A percentile compares a stretch with the other conserved stretches of the same genome.
Conservation (phyloP, 2,888 invertebrate species). For the Marronus borbonicus region DNA sequence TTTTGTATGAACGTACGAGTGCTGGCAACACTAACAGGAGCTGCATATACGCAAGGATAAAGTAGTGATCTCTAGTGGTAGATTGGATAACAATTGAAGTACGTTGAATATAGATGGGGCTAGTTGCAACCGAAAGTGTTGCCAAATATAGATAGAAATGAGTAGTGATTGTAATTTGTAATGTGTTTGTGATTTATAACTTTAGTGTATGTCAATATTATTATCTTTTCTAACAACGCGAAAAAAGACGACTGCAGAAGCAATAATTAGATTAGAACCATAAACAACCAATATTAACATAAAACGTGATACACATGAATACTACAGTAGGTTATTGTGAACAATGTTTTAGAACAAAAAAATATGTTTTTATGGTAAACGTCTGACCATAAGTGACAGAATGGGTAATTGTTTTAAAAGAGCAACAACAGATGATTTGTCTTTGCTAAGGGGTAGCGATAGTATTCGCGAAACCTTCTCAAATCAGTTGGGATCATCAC, state of each 20-base stretch:
- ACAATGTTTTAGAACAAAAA: conserved; percentile 56
- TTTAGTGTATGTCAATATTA: conserved; percentile 56
- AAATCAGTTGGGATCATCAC: conserved; percentile 75
- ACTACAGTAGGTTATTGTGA: conserved; percentile 55
- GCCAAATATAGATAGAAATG: conserved; percentile 55
- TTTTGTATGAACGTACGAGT: too few species aligned
- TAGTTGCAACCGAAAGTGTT: conserved; percentile 47
- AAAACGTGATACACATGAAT: conserved; percentile 46
- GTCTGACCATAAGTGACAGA: conserved; percentile 63
- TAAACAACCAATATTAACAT: conserved; percentile 29
- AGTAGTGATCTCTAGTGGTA: neutral
- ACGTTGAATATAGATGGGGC: conserved; percentile 27
- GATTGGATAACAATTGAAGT: neutral
- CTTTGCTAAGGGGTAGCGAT: conserved; percentile 75
- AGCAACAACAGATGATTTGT: conserved; percentile 77
- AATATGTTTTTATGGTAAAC: conserved; percentile 62
- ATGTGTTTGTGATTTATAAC: conserved; percentile 60
- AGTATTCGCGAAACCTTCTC: conserved; percentile 74
- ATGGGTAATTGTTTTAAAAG: conserved; percentile 85
- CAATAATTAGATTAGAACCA: conserved; percentile 32
- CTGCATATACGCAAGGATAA: neutral
- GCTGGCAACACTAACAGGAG: too few species aligned
- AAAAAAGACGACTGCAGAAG: conserved; percentile 27
- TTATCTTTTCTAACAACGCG: conserved; percentile 51
- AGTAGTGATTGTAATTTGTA: neutral